phyloP scores from a whole-genome alignment of 1,140 invertebrate genomes.

The Diachasmimorpha longicaudata region DNA sequence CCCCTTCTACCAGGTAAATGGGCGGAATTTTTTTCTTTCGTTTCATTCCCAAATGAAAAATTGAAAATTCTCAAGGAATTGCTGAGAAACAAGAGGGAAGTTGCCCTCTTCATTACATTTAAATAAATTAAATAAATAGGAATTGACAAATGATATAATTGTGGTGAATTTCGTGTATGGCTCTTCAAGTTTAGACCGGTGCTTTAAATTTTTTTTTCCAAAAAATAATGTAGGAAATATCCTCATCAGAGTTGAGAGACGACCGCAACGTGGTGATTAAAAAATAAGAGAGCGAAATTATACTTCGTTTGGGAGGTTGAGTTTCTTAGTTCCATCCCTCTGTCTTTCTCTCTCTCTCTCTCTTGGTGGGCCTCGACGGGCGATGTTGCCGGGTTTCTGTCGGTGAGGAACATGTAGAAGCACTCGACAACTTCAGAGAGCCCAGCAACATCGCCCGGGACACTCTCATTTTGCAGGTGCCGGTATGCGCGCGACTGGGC shows the following conservation, averaged over 20 bases:
- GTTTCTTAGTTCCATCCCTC: background rate
- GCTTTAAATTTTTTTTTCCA: no score
- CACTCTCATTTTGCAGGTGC: slow-evolving; percentile 33
- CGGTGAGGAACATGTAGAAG: background rate
- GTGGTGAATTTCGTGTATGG: no score
- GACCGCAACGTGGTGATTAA: background rate
- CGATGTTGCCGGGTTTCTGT: background rate
- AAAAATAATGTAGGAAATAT: no score
- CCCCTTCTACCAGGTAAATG: no score
- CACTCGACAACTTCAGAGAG: background rate
- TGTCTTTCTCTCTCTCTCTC: background rate
- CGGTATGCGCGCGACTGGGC: slow-evolving; percentile 38
- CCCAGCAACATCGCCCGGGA: slow-evolving; percentile 22
- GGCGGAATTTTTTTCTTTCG: no score
- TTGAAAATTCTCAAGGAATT: no score
- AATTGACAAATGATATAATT: no score
- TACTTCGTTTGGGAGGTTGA: background rate
- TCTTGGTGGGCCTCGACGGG: background rate
- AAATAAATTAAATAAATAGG: no score
- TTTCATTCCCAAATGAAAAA: no score
- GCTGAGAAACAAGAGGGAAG: no score
- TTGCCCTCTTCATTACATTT: no score
- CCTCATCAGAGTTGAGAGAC: background rate
- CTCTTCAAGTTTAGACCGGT: no score
- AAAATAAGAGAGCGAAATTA: background rate